Evolutionary conservation across 2,888 invertebrate genomes (phyloP).

Genomic region (Catotricha subobsoleta): DNA sequence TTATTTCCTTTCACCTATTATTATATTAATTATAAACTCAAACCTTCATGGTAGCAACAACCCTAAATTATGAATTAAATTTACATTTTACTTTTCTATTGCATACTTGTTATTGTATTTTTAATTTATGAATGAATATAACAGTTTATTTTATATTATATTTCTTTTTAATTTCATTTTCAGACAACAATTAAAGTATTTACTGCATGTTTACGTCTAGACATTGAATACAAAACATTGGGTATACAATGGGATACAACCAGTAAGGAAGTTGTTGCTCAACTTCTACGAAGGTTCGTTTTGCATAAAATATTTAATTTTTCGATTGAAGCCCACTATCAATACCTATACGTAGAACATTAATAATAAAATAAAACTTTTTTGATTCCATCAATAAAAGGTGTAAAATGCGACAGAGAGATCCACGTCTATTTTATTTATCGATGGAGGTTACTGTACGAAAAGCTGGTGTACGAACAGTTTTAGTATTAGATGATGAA

Average conservation of each 20-base stretch:
- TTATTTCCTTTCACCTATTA: too few species aligned
- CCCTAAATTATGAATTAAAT: background rate
- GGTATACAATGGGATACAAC: constrained; percentile 78
- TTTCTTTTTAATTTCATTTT: constrained; percentile 20
- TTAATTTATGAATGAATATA: background rate
- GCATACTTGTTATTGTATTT: background rate
- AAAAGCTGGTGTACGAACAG: constrained; percentile 63
- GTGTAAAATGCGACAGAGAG: constrained; percentile 72
- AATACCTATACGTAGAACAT: too few species aligned
- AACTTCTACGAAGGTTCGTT: constrained; percentile 59
- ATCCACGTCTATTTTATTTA: constrained; percentile 80
- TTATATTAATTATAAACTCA: too few species aligned
- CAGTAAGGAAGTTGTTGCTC: constrained; percentile 27
- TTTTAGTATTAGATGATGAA: constrained; percentile 70
- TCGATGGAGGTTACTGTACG: constrained; percentile 87
- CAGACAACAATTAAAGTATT: constrained; percentile 87
- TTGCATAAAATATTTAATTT: background rate
- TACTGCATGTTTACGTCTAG: constrained; percentile 72
- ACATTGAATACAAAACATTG: constrained; percentile 91
- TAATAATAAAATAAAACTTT: background rate
- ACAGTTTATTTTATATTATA: background rate
- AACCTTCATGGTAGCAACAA: too few species aligned
- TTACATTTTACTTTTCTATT: background rate
- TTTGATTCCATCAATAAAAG: too few species aligned
- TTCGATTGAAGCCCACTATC: background rate